These are phyloP conservation scores for Plecturocebus donacophilus DNA, from an alignment of 2,113 vertebrate genomes.

Conservation along the genomic window DNA sequence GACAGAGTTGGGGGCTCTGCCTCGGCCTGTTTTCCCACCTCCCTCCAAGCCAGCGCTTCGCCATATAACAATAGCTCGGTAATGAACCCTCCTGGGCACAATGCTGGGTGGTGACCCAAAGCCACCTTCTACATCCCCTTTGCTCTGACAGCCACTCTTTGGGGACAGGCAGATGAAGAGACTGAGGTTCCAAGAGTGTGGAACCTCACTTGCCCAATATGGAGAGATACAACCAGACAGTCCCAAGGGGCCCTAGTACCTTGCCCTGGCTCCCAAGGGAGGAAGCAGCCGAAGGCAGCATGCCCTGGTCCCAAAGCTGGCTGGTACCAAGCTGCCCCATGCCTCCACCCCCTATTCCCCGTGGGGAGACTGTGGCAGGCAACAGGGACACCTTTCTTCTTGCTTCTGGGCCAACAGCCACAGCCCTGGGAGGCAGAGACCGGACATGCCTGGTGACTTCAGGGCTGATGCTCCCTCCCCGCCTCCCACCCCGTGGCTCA, in stretches of 20 bases:
- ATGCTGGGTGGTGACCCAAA: background rate
- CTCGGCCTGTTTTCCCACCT: background rate
- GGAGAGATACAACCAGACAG: background rate
- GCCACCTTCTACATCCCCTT: background rate
- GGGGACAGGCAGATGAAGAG: background rate
- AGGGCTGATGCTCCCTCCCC: background rate
- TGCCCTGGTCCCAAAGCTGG: background rate
- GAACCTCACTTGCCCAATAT: background rate
- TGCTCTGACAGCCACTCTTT: background rate
- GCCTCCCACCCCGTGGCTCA: background rate
- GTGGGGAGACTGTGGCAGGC: background rate
- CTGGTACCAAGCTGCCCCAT: background rate
- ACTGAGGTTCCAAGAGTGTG: background rate
- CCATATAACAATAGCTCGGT: background rate
- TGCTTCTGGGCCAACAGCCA: slow-evolving; percentile 60
- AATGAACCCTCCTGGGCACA: background rate
- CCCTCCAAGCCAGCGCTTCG: background rate
- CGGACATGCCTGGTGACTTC: slow-evolving; percentile 3
- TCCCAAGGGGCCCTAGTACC: background rate
- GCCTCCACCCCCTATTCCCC: background rate
- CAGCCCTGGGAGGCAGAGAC: slow-evolving; percentile 17
- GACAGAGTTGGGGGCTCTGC: background rate
- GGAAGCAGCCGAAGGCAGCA: background rate
- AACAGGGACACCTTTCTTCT: slow-evolving; percentile 60
- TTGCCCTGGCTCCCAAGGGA: background rate